Percentiles rank a stretch among this genome's conserved stretches.
Evolutionary conservation across 2,113 vertebrate genomes (phyloP).

Genomic region (Orientallactaga bullata): DNA sequence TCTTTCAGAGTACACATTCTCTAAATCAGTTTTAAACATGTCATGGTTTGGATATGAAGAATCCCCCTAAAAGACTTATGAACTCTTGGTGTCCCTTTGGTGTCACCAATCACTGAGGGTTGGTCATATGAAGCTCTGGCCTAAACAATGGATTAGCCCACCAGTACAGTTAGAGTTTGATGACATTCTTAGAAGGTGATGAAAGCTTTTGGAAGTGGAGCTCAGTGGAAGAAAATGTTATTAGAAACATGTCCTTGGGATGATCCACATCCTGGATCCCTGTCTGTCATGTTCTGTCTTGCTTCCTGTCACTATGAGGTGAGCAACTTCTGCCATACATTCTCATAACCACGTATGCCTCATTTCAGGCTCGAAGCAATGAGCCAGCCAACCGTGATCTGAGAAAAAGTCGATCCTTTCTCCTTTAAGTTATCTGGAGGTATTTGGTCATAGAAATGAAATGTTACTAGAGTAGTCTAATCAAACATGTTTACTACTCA

Average conservation of each 20-base stretch:
- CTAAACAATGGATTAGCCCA: not conserved
- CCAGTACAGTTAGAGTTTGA: not conserved
- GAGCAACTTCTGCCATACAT: not conserved
- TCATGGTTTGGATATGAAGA: not conserved
- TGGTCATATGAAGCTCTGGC: not conserved
- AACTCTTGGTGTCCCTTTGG: not conserved
- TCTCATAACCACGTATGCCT: not conserved
- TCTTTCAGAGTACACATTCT: not conserved
- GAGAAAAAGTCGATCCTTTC: not conserved
- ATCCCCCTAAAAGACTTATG: not conserved
- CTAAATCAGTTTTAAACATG: slow-evolving; percentile 24
- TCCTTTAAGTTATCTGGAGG: not conserved
- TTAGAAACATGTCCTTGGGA: not conserved
- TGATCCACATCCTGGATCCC: not conserved
- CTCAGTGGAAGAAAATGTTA: not conserved
- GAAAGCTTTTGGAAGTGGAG: not conserved
- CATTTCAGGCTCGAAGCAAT: not conserved
- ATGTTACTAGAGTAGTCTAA: not conserved
- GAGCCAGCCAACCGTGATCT: not conserved
- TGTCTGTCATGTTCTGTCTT: not conserved
- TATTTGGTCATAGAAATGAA: not conserved
- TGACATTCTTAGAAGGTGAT: not conserved
- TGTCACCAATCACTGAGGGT: not conserved
- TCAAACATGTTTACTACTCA: slow-evolving; percentile 50
- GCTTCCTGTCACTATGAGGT: not conserved